phyloP scores from a whole-genome alignment of 2,797 vertebrate species.

The Hippopotamyrus pictus region DNA sequence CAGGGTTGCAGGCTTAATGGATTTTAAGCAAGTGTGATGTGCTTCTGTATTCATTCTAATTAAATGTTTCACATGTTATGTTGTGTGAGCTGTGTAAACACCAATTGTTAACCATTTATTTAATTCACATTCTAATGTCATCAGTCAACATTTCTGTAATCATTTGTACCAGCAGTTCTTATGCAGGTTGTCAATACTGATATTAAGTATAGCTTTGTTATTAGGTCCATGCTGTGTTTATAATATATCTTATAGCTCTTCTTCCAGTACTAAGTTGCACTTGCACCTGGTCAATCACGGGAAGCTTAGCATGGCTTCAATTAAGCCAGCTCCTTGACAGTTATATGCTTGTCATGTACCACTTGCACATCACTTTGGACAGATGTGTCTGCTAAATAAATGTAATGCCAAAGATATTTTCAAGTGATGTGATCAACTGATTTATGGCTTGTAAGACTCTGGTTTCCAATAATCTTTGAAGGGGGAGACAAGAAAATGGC shows the following conservation, averaged over 20 bases:
- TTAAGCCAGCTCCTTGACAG: not conserved
- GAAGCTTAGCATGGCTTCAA: not conserved
- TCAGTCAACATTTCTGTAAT: not conserved
- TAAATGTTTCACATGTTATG: not conserved
- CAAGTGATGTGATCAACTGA: not conserved
- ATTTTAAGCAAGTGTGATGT: not conserved
- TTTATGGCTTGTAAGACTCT: not conserved
- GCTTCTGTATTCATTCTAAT: not conserved
- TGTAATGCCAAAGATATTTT: not conserved
- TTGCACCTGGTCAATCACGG: not conserved
- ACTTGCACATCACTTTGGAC: not conserved
- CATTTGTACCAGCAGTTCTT: not conserved
- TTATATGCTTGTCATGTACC: not conserved
- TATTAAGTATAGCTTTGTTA: not conserved
- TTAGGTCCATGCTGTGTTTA: not conserved
- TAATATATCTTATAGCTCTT: not conserved
- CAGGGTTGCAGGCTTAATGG: not conserved
- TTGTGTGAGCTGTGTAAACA: not conserved
- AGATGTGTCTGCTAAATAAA: not conserved
- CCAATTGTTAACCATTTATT: not conserved
- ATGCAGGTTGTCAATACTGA: not conserved
- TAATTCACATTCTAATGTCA: not conserved
- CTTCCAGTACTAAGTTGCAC: not conserved
- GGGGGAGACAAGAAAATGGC: not conserved
- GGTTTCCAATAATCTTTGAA: not conserved